A percentile compares a stretch with the other conserved stretches of the same genome.
Conservation (phyloP, 2,113 vertebrate species). For the Ptilonorhynchus violaceus region DNA sequence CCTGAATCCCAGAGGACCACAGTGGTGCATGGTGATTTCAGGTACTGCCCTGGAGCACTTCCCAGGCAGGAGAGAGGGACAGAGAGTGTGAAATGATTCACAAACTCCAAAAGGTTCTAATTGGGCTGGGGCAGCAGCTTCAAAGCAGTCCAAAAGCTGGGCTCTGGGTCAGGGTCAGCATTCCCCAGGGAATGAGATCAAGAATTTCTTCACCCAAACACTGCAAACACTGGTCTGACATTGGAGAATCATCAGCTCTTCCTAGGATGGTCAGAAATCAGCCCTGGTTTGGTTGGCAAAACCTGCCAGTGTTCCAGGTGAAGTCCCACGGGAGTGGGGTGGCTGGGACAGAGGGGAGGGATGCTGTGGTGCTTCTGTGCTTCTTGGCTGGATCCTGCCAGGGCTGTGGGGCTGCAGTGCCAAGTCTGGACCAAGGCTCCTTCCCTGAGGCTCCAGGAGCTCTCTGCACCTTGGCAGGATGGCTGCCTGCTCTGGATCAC, state of each 20-base stretch:
- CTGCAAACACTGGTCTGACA: not conserved
- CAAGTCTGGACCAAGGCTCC: not conserved
- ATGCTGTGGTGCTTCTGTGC: not conserved
- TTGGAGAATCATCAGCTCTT: not conserved
- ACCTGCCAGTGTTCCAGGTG: not conserved
- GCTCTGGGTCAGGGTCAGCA: not conserved
- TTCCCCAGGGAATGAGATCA: not conserved
- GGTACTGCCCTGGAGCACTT: slow-evolving; percentile 57
- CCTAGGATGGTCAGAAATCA: not conserved
- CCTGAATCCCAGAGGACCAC: slow-evolving; percentile 66
- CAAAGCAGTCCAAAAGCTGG: not conserved
- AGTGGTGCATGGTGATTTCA: slow-evolving; percentile 83
- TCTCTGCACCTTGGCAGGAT: not conserved
- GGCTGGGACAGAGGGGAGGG: not conserved
- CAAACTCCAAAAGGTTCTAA: not conserved
- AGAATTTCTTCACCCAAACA: not conserved
- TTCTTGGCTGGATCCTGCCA: not conserved
- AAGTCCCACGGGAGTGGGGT: not conserved
- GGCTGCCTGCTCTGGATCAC: not conserved
- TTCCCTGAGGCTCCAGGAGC: not conserved
- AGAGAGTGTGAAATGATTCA: not conserved
- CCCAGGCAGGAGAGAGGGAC: not conserved
- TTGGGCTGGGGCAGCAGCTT: not conserved
- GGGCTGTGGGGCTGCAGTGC: not conserved
- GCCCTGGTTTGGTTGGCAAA: not conserved